These are phyloP conservation scores for Peribatodes rhomboidaria DNA, from an alignment of 2,888 invertebrate genomes.

Conservation along the genomic window DNA sequence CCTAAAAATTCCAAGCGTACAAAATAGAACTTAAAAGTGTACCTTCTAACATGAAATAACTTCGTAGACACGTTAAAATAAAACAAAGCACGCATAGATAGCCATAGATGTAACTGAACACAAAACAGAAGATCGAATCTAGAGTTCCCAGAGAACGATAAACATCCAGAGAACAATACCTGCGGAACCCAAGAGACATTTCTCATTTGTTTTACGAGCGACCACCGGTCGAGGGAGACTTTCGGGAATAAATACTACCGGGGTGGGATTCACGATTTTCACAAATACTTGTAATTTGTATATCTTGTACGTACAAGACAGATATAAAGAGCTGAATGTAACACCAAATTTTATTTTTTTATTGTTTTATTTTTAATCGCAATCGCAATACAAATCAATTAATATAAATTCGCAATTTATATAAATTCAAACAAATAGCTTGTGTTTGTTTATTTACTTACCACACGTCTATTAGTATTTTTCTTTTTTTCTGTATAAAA, in stretches of 20 bases:
- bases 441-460: too few species aligned
- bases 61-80: constrained; percentile 2
- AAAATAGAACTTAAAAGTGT: too few species aligned
- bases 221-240: constrained; percentile 42
- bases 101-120: constrained; percentile 17
- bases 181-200: constrained; percentile 45
- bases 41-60: too few species aligned
- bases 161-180: constrained; percentile 44
- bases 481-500: too few species aligned
- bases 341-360: too few species aligned
- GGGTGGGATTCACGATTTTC: constrained; percentile 1
- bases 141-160: constrained; percentile 40
- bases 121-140: constrained; percentile 39
- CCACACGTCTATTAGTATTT: too few species aligned
- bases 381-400: too few species aligned
- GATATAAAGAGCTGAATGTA: too few species aligned
- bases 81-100: not conserved
- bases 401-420: too few species aligned
- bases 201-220: constrained; percentile 59
- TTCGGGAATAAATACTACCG: constrained; percentile 47
- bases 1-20: too few species aligned
- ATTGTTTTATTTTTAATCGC: too few species aligned
- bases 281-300: constrained; percentile 19
- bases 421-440: too few species aligned
- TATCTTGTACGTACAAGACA: not conserved